A percentile compares a stretch with the other conserved stretches of the same genome.
phyloP scores from a whole-genome alignment of 2,797 vertebrate species.

The Malacoraja senta region DNA sequence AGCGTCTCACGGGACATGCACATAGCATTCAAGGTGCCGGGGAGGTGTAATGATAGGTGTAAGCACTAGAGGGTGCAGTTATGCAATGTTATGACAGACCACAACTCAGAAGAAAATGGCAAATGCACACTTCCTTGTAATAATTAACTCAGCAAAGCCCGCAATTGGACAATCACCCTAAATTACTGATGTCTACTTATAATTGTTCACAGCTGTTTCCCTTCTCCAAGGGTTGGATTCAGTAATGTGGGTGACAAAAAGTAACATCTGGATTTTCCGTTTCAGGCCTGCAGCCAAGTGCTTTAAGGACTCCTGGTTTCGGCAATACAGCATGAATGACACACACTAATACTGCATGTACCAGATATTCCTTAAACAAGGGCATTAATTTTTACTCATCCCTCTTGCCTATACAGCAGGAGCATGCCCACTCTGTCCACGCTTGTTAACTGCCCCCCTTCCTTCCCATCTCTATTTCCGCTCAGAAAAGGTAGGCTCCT shows the following conservation, averaged over 20 bases:
- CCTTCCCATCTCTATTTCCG: background rate
- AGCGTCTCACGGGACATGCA: background rate
- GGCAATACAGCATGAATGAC: background rate
- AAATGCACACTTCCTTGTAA: background rate
- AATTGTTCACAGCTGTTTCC: constrained; percentile 31
- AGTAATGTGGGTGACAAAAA: background rate
- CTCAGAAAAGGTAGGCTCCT: background rate
- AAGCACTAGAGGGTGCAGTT: constrained; percentile 27
- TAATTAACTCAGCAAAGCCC: background rate
- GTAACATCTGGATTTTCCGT: constrained; percentile 27
- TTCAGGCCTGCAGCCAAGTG: background rate
- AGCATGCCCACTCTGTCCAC: background rate
- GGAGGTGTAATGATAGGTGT: background rate
- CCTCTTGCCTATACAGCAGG: background rate
- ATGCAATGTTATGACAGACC: background rate
- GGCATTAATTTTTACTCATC: background rate
- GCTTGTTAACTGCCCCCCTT: background rate
- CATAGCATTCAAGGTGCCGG: too few species aligned
- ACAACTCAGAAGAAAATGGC: background rate
- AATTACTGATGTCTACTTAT: background rate
- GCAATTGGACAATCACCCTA: background rate
- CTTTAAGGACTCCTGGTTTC: background rate
- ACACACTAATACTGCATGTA: background rate
- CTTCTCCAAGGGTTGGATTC: background rate
- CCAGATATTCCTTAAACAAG: background rate